Evolutionary conservation across 2,113 vertebrate species (phyloP), one percentile per base, ranked within the genome.

Genomic region (Sialia sialis): DNA sequence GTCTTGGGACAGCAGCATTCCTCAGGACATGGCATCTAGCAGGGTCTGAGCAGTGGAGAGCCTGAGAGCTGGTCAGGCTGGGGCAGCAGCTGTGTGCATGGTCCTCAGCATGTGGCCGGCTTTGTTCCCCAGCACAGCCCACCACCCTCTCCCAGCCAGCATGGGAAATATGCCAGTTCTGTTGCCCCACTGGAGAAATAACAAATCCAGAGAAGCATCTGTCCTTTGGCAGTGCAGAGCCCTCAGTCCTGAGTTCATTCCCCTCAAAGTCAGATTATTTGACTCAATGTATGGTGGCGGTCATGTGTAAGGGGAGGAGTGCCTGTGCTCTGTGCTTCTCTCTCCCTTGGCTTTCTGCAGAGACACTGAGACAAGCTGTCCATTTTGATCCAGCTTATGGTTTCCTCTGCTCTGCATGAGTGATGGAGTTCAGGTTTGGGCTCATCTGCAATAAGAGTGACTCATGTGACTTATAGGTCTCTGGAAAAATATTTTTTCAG

Each of bases 61-160:
- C 18, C 56, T 4, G 39, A 10, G 49, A 17, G 43, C 26, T 46
- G 43, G 9, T 44, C 39, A 34, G 4, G 1, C 46, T 4, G 12
- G 48, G 23, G 46, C 51, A 60, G 6, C 4, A 13, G 49, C 52
- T 43, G 36, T 34, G 39, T 2, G 0, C 10, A 30, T 0, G 0
- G 5, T 20, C 19, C 58, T 73, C 22, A 11, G 41, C n/a, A 1
- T 1, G 0, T 0, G 8, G 26, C 64, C 1, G 6, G 13, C 30
- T 49, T 32, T 1, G 3, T 14, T 41, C 29, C 18, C 26, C 49
- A 1, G 54, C 26, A 6, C 38, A 80, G 89, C 79, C 73, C 11
- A 1, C 63, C 0, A 1, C 34, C 34, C 8, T 49, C 38, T 41
- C 52, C 52, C 43, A 30, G 60, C 55, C 64, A 48, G 46, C 1